Percentiles rank a stretch among this genome's conserved stretches.
Conservation (phyloP, 2,113 vertebrate genomes). For the Chrysemys picta region DNA sequence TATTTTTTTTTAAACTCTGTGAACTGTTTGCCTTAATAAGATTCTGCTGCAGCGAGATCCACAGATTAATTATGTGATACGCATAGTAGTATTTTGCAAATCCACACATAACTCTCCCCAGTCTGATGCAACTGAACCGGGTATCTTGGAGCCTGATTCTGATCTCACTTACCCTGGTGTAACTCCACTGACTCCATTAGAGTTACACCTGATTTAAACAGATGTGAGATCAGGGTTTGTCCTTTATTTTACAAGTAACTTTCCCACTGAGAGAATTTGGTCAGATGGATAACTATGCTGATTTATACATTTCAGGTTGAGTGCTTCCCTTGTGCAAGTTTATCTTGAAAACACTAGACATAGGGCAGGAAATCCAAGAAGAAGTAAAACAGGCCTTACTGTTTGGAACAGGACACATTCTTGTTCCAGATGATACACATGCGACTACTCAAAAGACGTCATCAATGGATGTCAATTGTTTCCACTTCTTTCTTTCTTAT, state of each 20-base stretch:
- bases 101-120: background rate
- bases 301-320: background rate
- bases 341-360: background rate
- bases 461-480: slow-evolving; percentile 22
- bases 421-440: slow-evolving; percentile 44
- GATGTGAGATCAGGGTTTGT: background rate
- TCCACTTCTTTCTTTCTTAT: background rate
- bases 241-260: background rate
- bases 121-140: background rate
- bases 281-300: background rate
- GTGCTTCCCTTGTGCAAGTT: background rate
- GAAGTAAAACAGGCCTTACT: background rate
- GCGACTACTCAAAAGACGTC: background rate
- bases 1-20: background rate
- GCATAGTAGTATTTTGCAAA: background rate
- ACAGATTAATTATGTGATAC: background rate
- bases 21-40: background rate
- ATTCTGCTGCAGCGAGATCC: background rate
- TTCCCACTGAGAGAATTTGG: background rate
- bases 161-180: background rate
- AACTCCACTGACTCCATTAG: background rate
- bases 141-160: background rate
- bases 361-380: background rate
- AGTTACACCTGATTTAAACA: background rate
- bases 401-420: background rate